Base-by-base conservation (phyloP, 2,113 vertebrate species). In the Cochlearius cochlearius region DNA sequence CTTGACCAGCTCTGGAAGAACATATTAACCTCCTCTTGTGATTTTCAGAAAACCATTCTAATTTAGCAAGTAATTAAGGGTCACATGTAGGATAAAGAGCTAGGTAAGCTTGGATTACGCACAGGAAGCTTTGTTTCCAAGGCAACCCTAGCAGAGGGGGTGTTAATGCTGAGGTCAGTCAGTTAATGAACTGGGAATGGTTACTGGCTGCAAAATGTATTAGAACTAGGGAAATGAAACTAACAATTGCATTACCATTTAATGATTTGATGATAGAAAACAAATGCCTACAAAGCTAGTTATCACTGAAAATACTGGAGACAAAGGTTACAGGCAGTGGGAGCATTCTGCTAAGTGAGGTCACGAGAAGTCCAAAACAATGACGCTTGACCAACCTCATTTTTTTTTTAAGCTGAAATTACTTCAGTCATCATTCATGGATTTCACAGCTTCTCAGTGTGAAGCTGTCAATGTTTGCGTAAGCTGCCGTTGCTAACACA, bases 51-150 rank as follows among this genome's bases (percentile, higher is more conserved):
- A 98, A 98, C 98, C 98, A 97, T 98, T 98, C 98, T 98, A 98
- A 98, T 99, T 98, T 98, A 98, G 98, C 98, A 98, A 98, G 98
- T 98, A 98, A 99, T 99, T 98, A 98, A 98, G 98, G 98, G 98
- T 99, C 98, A 98, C 98, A 98, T 98, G 98, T 97, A 96, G 98
- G 98, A 98, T 98, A 98, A 98, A 98, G 98, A 98, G 97, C 96
- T 96, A 86, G 98, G 98, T 98, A 98, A 98, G 98, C 98, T 98
- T 98, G 98, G 98, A 98, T 98, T 98, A 98, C 96, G 97, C 97
- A 98, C 98, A 98, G 98, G 98, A 98, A 98, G 98, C 98, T 98
- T 98, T 98, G 98, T 98, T 97, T 98, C 98, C 98, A 98, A 96
- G 98, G 98, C 98, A 98, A 99, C 98, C 91, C 80, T 36, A 75